phyloP scores from a whole-genome alignment of 2,888 invertebrate species.

The Entomobrya multifasciata region DNA sequence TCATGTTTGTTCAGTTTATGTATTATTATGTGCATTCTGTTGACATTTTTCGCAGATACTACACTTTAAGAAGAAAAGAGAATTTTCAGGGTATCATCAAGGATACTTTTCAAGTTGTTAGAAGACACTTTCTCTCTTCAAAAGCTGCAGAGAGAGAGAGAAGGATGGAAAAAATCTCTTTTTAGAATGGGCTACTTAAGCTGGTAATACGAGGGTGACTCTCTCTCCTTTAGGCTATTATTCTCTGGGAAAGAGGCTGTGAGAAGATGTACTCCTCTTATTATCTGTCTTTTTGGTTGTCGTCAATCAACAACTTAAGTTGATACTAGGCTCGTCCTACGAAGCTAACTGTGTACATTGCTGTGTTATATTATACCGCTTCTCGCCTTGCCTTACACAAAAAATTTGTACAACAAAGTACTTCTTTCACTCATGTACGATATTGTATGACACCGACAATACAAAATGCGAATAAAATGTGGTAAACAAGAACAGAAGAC shows the following conservation, averaged over 20 bases:
- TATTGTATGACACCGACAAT: conserved; percentile 20
- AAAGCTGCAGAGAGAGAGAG: not conserved
- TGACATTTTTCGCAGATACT: conserved; percentile 36
- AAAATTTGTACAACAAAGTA: not conserved
- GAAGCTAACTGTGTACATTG: conserved; percentile 10
- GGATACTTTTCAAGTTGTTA: conserved; percentile 63
- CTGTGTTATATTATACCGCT: not conserved
- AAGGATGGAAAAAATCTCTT: not conserved
- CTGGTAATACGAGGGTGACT: conserved; percentile 44
- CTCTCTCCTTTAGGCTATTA: not conserved
- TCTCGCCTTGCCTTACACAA: not conserved
- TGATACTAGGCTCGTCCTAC: not conserved
- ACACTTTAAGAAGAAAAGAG: not conserved
- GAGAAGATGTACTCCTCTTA: conserved; percentile 55
- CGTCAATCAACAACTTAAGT: conserved; percentile 64
- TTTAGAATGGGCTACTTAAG: conserved; percentile 45
- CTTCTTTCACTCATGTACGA: not conserved
- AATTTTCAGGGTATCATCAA: conserved; percentile 36
- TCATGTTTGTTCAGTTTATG: conserved; percentile 42
- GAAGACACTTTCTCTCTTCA: conserved; percentile 13
- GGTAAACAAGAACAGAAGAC: conserved; percentile 43
- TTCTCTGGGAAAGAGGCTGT: not conserved
- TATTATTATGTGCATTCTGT: conserved; percentile 46
- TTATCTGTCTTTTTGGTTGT: conserved; percentile 64
- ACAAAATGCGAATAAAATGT: conserved; percentile 20